Evolutionary conservation across 2,888 invertebrate genomes (phyloP).

Genomic region (Leptothorax acervorum): DNA sequence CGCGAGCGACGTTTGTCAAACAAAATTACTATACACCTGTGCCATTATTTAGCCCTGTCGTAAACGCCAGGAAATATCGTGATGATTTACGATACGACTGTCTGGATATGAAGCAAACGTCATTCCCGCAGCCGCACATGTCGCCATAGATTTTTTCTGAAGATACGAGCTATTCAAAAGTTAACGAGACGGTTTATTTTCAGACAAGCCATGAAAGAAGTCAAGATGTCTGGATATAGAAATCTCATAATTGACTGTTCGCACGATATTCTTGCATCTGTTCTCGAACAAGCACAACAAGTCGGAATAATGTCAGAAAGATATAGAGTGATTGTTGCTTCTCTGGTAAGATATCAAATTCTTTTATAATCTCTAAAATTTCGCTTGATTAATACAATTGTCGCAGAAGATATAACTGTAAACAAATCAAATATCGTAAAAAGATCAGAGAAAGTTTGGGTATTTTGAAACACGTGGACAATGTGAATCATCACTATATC

Average conservation of each 20-base stretch:
- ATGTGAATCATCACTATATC: too few species aligned
- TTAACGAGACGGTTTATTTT: constrained; percentile 19
- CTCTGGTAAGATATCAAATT: constrained; percentile 85
- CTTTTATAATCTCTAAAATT: neutral
- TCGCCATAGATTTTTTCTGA: neutral
- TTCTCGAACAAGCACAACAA: constrained; percentile 92
- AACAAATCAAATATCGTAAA: neutral
- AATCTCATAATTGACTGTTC: constrained; percentile 92
- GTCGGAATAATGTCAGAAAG: constrained; percentile 93
- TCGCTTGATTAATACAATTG: neutral
- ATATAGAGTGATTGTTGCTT: constrained; percentile 92
- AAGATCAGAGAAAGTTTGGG: neutral
- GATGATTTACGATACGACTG: constrained; percentile 36
- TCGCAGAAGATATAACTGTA: neutral
- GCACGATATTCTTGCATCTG: constrained; percentile 87
- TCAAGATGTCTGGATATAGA: constrained; percentile 89
- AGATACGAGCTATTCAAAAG: neutral
- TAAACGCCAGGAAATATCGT: constrained; percentile 34
- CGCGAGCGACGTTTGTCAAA: constrained; percentile 42
- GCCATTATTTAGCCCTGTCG: constrained; percentile 18
- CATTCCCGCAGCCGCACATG: neutral
- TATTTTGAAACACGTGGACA: too few species aligned
- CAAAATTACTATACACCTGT: constrained; percentile 37
- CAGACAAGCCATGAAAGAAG: constrained; percentile 89
- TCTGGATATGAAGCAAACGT: constrained; percentile 22